Evolutionary conservation across 2,797 vertebrate species (phyloP), one percentile per base, ranked within the genome.

Genomic region (Darevskia mixta): DNA sequence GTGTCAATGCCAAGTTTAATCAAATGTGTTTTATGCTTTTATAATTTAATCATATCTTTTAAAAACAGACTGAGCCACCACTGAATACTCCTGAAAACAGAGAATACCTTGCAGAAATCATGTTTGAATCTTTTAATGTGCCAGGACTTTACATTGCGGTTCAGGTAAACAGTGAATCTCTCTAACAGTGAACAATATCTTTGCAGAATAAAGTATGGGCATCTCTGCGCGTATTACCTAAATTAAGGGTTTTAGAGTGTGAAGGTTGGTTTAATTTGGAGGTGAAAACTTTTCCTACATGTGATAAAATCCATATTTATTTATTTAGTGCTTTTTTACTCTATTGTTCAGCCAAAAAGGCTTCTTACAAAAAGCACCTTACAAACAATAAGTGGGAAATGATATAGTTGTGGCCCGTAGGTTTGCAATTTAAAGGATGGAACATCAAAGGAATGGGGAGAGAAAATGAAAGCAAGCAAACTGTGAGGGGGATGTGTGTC

Each of bases 81-180:
- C 94, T 99, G 87, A 99, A 99, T 95, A 99, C 98, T 1, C 98
- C 98, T 61, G 98, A 99, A 94, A 99, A 98, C 94, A 96, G 98
- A 95, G 98, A 99, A 79, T 99, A 99, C 93, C 98, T 98, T 29
- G 98, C 98, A 18, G 98, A 99, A 96, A 99, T 99, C 91, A 99
- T 99, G 98, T 99, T 99, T 7, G 98, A 99, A 93, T 98, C 98
- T 0, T 98, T 98, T 92, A 98, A 97, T 61, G 96, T 98, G 43
- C 98, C 98, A 71, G 98, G 98, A 89, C 97, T 98, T 89, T 98
- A 98, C 94, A 97, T 98, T 76, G 98, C 98, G 79, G 98, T 98
- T 91, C 98, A 98, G 97, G 98, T 98, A 95, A 96, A 69, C 81
- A 76, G 85, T 49, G 23, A 32, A 87, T 66, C 0, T 41, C 0